A percentile compares a stretch with the other conserved stretches of the same genome.
Conservation (phyloP, 2,113 vertebrate species). For the Aldabrachelys gigantea region DNA sequence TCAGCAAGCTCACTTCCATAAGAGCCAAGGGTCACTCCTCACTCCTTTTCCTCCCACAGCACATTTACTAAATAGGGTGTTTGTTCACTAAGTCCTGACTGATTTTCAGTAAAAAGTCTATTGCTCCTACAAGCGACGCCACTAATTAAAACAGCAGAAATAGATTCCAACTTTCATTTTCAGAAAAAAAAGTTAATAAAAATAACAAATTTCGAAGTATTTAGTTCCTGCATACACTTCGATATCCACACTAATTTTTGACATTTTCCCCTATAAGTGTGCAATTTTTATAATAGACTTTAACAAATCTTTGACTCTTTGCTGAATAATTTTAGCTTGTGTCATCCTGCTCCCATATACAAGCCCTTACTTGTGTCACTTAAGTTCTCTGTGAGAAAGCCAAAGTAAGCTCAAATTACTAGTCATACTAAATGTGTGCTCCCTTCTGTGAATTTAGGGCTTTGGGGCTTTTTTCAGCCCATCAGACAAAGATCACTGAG, state of each 20-base stretch:
- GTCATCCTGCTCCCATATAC: background rate
- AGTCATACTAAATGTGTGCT: background rate
- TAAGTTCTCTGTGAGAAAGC: background rate
- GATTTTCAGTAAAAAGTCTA: background rate
- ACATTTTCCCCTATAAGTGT: background rate
- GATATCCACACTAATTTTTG: fast-evolving
- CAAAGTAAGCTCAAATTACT: background rate
- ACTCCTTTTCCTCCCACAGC: background rate
- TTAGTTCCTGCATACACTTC: background rate
- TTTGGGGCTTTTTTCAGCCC: background rate
- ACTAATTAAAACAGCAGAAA: background rate
- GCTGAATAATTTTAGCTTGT: background rate
- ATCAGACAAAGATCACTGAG: background rate
- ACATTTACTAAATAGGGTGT: background rate
- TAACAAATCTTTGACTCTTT: background rate
- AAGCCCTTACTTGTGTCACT: background rate
- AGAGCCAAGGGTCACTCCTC: background rate
- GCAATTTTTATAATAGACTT: background rate
- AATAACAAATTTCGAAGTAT: background rate
- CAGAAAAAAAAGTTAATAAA: background rate
- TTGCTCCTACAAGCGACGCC: background rate
- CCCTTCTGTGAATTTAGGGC: background rate
- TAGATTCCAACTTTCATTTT: background rate
- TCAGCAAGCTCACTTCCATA: background rate
- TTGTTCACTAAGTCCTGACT: background rate